Conservation (phyloP, 37 sponge, comb jelly and placozoan species). For the Cladorhizidae sp. region DNA sequence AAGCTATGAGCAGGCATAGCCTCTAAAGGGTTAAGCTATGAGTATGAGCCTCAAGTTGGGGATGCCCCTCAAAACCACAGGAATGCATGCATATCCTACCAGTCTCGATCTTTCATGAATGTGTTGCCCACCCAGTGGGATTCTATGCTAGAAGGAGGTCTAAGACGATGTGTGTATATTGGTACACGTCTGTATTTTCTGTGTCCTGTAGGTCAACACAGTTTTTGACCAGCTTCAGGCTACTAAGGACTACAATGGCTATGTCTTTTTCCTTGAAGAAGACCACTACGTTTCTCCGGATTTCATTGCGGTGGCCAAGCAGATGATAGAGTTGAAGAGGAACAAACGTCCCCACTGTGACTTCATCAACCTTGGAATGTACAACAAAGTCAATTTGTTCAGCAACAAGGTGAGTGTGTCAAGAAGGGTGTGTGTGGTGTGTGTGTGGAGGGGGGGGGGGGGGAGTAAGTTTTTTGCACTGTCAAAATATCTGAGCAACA, state of each 20-base stretch:
- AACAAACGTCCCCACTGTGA: conserved; percentile 55
- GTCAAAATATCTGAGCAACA: too few relatives aligned
- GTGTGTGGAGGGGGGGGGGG: not conserved
- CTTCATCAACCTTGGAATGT: conserved; percentile 79
- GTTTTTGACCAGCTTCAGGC: conserved; percentile 72
- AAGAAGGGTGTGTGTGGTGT: not conserved
- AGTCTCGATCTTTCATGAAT: too few relatives aligned
- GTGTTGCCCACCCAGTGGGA: too few relatives aligned
- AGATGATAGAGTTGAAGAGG: conserved; percentile 39
- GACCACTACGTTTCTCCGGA: conserved; percentile 90
- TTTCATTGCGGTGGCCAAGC: conserved; percentile 50
- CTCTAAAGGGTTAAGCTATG: too few relatives aligned
- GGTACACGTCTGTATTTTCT: not conserved
- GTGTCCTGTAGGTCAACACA: conserved; percentile 47
- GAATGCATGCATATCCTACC: too few relatives aligned
- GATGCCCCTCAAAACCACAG: too few relatives aligned
- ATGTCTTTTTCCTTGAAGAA: conserved; percentile 83
- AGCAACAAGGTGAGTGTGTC: conserved; percentile 18
- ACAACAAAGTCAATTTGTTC: conserved; percentile 18
- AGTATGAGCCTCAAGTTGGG: too few relatives aligned
- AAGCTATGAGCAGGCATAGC: too few relatives aligned
- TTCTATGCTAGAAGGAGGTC: too few relatives aligned
- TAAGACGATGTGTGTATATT: too few relatives aligned
- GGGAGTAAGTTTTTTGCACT: too few relatives aligned
- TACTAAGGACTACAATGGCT: conserved; percentile 60